Conservation (phyloP, 2,888 invertebrate species). For the Subacronicta megacephala region DNA sequence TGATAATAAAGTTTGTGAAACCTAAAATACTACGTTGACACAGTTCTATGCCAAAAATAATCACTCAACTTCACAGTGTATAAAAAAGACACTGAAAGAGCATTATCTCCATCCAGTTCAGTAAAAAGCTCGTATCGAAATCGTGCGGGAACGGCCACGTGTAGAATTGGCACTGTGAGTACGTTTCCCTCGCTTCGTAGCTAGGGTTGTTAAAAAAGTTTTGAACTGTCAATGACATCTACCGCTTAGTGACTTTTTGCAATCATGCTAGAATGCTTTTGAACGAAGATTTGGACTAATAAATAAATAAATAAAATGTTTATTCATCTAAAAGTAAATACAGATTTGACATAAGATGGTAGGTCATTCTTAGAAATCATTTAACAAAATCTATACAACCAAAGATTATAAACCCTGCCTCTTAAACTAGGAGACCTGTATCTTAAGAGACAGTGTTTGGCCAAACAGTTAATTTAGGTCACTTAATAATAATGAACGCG, state of each 20-base stretch:
- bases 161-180: slow-evolving; percentile 80
- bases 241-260: slow-evolving; percentile 6
- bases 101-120: slow-evolving; percentile 72
- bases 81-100: slow-evolving; percentile 75
- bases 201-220: slow-evolving; percentile 47
- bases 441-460: too few relatives aligned
- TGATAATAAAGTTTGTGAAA: slow-evolving; percentile 9
- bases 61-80: slow-evolving; percentile 58
- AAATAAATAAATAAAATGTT: too few relatives aligned
- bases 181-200: slow-evolving; percentile 63
- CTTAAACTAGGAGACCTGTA: too few relatives aligned
- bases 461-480: too few relatives aligned
- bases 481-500: too few relatives aligned
- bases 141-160: slow-evolving; percentile 76
- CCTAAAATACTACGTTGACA: neutral
- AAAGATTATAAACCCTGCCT: too few relatives aligned
- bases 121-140: slow-evolving; percentile 68
- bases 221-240: slow-evolving; percentile 33
- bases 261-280: too few relatives aligned
- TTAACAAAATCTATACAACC: too few relatives aligned
- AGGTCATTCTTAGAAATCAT: too few relatives aligned
- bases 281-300: too few relatives aligned
- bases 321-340: too few relatives aligned
- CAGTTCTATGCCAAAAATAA: slow-evolving; percentile 40
- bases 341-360: too few relatives aligned